These are phyloP conservation scores for Dromococcyx pavoninus DNA, from an alignment of 2,797 vertebrate species.

Conservation along the genomic window DNA sequence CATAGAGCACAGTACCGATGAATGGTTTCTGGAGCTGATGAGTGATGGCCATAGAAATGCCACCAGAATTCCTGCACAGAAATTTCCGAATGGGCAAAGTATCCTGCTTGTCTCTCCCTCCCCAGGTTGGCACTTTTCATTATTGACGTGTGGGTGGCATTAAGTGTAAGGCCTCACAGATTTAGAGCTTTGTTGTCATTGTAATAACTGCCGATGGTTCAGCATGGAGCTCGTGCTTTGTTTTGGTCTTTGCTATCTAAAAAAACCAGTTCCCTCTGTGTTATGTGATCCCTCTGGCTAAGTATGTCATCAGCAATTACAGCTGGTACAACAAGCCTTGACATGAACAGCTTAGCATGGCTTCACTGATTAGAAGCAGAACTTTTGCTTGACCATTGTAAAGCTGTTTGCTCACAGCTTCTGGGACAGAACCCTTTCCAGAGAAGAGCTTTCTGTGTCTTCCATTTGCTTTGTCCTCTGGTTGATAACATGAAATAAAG, in stretches of 20 bases:
- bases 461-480: background rate
- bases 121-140: background rate
- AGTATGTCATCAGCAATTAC: background rate
- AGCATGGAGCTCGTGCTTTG: background rate
- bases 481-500: background rate
- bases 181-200: background rate
- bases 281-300: background rate
- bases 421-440: background rate
- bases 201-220: background rate
- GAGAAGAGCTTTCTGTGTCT: background rate
- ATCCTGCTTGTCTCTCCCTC: background rate
- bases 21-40: background rate
- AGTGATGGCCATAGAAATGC: background rate
- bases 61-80: background rate
- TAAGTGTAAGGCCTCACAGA: background rate
- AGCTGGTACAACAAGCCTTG: background rate
- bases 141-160: background rate
- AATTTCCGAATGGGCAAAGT: background rate
- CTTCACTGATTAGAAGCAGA: background rate
- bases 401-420: background rate
- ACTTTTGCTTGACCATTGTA: background rate
- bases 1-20: rapidly evolving
- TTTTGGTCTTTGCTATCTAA: background rate
- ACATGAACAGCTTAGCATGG: background rate
- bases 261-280: background rate